Conservation (phyloP, 2,113 vertebrate species). For the Hydrolagus affinis region DNA sequence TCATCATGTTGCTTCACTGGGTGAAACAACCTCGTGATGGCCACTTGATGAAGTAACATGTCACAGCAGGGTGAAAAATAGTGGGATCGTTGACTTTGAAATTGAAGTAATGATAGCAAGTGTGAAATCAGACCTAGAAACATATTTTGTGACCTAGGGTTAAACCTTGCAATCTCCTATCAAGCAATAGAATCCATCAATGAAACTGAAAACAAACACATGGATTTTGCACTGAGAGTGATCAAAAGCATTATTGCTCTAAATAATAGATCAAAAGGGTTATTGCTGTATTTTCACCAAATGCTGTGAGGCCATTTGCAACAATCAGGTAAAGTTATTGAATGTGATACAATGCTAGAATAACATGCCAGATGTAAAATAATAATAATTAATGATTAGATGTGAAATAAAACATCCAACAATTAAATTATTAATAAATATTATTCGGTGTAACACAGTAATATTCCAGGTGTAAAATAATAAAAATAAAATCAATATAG, state of each 20-base stretch:
- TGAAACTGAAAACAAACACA: not conserved
- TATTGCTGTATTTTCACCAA: not conserved
- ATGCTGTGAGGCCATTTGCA: not conserved
- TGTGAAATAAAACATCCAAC: too few species aligned
- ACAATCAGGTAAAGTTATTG: not conserved
- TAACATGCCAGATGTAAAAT: too few species aligned
- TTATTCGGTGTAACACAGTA: too few species aligned
- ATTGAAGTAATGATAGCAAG: not conserved
- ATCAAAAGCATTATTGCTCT: not conserved
- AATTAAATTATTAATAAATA: too few species aligned
- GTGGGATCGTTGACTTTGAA: constrained; percentile 7
- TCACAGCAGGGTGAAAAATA: not conserved
- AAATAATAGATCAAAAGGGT: not conserved
- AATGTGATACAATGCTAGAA: too few species aligned
- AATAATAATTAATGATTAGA: too few species aligned
- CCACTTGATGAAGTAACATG: not conserved
- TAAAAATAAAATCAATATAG: too few species aligned
- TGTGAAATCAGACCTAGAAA: not conserved
- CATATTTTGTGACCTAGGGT: not conserved
- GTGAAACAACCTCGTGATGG: not conserved
- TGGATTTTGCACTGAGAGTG: not conserved
- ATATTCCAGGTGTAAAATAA: too few species aligned
- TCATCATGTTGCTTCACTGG: not conserved
- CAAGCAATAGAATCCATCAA: not conserved
- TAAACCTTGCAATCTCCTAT: not conserved